Evolutionary conservation across 2,797 vertebrate species (phyloP).

Genomic region (Girardinus metallicus): DNA sequence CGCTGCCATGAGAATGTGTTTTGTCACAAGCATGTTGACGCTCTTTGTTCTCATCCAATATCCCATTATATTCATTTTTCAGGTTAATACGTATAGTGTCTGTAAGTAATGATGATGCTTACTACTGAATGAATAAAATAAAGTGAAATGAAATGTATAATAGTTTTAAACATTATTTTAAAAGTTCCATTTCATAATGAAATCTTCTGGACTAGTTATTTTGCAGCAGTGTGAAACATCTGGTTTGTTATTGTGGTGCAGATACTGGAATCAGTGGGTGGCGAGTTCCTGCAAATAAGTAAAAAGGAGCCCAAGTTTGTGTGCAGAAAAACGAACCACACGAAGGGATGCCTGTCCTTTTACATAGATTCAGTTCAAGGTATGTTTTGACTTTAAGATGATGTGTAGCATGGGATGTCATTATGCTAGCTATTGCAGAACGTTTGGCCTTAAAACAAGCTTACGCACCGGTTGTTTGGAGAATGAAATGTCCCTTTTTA

Average conservation of each 20-base stretch:
- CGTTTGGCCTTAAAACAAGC: background rate
- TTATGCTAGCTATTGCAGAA: background rate
- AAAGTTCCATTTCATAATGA: background rate
- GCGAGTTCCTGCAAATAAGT: background rate
- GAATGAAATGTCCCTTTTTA: background rate
- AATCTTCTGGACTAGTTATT: background rate
- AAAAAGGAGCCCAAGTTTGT: background rate
- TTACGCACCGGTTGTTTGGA: background rate
- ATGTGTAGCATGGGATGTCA: background rate
- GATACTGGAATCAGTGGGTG: background rate
- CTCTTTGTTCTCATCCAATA: too few species aligned
- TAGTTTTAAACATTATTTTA: background rate
- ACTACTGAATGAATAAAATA: too few species aligned
- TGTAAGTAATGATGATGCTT: too few species aligned
- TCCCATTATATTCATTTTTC: too few species aligned
- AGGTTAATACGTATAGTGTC: too few species aligned
- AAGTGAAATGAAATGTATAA: background rate
- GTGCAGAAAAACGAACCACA: background rate
- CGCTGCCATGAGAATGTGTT: too few species aligned
- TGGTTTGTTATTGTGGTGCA: background rate
- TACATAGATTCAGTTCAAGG: background rate
- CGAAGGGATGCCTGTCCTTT: background rate
- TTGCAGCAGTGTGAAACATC: background rate
- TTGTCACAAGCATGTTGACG: too few species aligned
- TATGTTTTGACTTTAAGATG: background rate